Percentiles rank a stretch among this genome's conserved stretches.
Evolutionary conservation across 2,888 invertebrate genomes (phyloP).

Genomic region (Amorpha juglandis): DNA sequence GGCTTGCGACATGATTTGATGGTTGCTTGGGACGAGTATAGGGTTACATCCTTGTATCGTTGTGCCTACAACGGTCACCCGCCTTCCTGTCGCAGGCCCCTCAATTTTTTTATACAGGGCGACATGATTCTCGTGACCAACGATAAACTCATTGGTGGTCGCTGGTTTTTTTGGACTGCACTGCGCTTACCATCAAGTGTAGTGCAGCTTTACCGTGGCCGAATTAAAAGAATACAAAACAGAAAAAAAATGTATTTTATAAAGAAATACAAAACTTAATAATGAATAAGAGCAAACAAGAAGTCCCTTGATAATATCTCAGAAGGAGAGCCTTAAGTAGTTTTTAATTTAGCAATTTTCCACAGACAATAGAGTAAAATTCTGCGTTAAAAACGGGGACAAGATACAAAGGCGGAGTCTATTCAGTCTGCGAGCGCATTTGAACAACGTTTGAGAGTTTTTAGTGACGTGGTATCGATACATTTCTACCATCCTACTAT

Average conservation of each 20-base stretch:
- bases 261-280: neutral
- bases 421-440: neutral
- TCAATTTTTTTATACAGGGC: too few species aligned
- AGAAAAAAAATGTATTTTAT: neutral
- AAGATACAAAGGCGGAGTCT: neutral
- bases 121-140: too few species aligned
- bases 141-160: too few species aligned
- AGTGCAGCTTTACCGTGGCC: too few species aligned
- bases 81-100: too few species aligned
- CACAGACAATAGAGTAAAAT: neutral
- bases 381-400: neutral
- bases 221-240: neutral
- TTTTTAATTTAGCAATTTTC: slow-evolving; percentile 13
- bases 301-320: neutral
- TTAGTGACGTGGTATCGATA: neutral
- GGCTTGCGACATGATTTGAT: too few species aligned
- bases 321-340: neutral
- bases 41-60: too few species aligned
- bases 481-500: neutral
- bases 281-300: neutral
- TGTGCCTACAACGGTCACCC: too few species aligned
- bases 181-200: too few species aligned
- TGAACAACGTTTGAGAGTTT: neutral
- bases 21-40: too few species aligned
- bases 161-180: too few species aligned